Conservation (phyloP, 2,797 vertebrate species). For the Oryzias dopingdopingensis region DNA sequence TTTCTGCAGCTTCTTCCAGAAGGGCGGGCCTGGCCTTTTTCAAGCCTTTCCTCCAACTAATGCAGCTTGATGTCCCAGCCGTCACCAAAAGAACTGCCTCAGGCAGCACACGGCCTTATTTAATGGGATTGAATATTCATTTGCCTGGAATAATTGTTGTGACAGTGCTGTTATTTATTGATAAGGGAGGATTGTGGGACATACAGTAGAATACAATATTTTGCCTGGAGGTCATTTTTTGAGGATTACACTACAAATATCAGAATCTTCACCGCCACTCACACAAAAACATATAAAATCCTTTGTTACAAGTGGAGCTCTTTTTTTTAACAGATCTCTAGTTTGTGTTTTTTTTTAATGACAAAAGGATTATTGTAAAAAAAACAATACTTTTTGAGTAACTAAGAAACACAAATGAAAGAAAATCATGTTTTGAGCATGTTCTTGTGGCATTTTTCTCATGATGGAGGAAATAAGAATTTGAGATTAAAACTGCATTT, state of each 20-base stretch:
- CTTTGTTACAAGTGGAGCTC: conserved; percentile 11
- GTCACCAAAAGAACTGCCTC: conserved; percentile 42
- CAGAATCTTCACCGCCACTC: conserved; percentile 24
- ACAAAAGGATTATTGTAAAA: too few relatives aligned
- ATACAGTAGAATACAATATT: conserved; percentile 26
- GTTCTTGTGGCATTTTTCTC: too few relatives aligned
- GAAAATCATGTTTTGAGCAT: too few relatives aligned
- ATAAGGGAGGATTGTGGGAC: conserved; percentile 48
- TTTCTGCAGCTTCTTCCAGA: conserved; percentile 52
- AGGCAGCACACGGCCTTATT: conserved; percentile 68
- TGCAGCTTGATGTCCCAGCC: conserved; percentile 55
- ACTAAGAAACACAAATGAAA: too few relatives aligned
- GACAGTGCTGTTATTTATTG: conserved; percentile 60
- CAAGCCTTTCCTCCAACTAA: conserved; percentile 57
- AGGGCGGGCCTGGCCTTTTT: conserved; percentile 49
- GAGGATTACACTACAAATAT: conserved; percentile 34
- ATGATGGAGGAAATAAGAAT: too few relatives aligned
- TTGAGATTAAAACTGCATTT: too few relatives aligned
- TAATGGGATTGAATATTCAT: conserved; percentile 67
- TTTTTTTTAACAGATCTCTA: not conserved
- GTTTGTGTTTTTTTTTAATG: not conserved
- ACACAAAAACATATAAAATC: conserved; percentile 25
- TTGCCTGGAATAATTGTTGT: conserved; percentile 60
- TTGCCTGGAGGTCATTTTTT: conserved; percentile 33
- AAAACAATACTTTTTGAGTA: too few relatives aligned